Conservation (phyloP, 23 tunicate species). For the Corella eumyota region DNA sequence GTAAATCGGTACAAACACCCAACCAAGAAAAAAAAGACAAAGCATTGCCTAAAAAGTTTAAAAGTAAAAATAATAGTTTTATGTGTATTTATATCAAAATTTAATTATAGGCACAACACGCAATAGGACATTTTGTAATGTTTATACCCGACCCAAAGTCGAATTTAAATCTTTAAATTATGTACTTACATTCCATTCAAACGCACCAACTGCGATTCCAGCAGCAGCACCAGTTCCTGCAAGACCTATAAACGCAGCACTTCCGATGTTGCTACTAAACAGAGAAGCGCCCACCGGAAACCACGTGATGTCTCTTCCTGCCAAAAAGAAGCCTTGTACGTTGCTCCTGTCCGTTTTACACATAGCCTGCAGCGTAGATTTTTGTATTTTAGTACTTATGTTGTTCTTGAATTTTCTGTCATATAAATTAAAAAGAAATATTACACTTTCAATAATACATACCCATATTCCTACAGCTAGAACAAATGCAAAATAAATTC, state of each 20-base stretch:
- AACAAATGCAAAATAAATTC: constrained; percentile 40
- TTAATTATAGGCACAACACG: too few relatives aligned
- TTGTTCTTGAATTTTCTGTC: too few relatives aligned
- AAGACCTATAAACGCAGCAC: constrained; percentile 89
- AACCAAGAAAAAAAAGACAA: constrained; percentile 69
- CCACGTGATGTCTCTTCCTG: constrained; percentile 91
- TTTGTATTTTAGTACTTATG: too few relatives aligned
- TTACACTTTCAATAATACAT: too few relatives aligned
- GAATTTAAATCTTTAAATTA: too few relatives aligned
- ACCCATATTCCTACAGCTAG: constrained; percentile 64
- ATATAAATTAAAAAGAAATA: too few relatives aligned
- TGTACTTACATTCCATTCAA: constrained; percentile 91
- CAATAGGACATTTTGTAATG: too few relatives aligned
- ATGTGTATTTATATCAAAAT: not conserved
- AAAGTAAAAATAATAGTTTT: not conserved
- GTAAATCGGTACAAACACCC: constrained; percentile 96
- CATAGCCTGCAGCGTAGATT: constrained; percentile 71
- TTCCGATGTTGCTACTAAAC: constrained; percentile 92
- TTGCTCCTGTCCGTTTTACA: constrained; percentile 75
- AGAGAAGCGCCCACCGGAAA: constrained; percentile 97
- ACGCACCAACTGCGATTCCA: constrained; percentile 97
- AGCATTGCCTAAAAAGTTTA: constrained; percentile 61
- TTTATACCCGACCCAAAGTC: too few relatives aligned
- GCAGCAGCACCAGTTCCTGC: constrained; percentile 99
- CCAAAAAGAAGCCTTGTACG: constrained; percentile 90